Conservation (phyloP, 2,797 vertebrate species). For the Sparidentex hasta region DNA sequence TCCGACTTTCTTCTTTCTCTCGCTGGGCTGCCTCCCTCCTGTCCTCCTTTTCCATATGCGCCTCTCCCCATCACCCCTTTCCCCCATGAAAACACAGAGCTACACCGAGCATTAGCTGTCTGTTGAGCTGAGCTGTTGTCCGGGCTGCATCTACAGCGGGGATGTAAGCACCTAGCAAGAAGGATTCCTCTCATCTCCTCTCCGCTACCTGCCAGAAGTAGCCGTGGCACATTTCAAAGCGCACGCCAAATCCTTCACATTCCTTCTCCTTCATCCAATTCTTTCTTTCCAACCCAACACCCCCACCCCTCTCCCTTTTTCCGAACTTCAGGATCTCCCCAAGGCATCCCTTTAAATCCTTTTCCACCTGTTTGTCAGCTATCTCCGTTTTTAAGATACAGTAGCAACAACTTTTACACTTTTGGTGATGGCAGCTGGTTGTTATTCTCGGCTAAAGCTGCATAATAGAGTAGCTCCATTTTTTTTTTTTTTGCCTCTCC, state of each 20-base stretch:
- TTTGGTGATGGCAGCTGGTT: slow-evolving; percentile 43
- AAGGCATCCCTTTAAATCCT: slow-evolving; percentile 58
- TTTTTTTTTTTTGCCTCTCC: slow-evolving; percentile 11
- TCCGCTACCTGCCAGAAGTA: slow-evolving; percentile 56
- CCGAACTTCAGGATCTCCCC: slow-evolving; percentile 43
- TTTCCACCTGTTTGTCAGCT: slow-evolving; percentile 40
- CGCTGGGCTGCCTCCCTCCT: neutral
- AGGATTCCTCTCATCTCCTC: slow-evolving; percentile 45
- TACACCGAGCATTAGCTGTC: slow-evolving; percentile 21
- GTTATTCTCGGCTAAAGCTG: slow-evolving; percentile 45
- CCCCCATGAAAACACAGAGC: slow-evolving; percentile 15
- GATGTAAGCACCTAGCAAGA: slow-evolving; percentile 52
- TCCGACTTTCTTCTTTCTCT: neutral
- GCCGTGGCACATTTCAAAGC: slow-evolving; percentile 51
- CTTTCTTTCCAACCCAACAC: neutral
- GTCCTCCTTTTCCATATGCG: slow-evolving; percentile 17
- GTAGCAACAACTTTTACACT: slow-evolving; percentile 35
- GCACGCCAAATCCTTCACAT: slow-evolving; percentile 52
- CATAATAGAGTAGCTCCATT: neutral
- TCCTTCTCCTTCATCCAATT: slow-evolving; percentile 23
- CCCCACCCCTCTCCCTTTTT: neutral
- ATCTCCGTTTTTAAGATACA: slow-evolving; percentile 49
- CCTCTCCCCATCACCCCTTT: slow-evolving; percentile 14
- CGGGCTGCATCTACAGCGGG: slow-evolving; percentile 26
- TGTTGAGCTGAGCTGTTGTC: slow-evolving; percentile 41